Evolutionary conservation across 2,888 invertebrate genomes (phyloP).

Genomic region (Plebejus argus): DNA sequence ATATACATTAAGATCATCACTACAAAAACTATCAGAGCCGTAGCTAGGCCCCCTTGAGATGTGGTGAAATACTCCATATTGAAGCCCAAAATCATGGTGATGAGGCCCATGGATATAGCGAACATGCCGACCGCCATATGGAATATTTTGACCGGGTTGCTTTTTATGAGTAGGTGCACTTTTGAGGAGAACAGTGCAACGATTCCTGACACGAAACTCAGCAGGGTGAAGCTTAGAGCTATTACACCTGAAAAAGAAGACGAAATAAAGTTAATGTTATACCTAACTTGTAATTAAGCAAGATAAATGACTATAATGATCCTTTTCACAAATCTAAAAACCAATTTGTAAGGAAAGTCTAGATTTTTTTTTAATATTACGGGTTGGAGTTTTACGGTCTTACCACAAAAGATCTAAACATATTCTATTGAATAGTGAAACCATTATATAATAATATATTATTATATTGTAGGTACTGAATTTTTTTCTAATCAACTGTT

Average conservation of each 20-base stretch:
- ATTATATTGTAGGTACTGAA: no score
- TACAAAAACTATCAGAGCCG: slow-evolving; percentile 63
- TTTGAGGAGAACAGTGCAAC: slow-evolving; percentile 75
- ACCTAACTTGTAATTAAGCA: no score
- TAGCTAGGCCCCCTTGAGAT: slow-evolving; percentile 55
- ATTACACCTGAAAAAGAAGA: slow-evolving; percentile 66
- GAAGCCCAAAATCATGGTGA: slow-evolving; percentile 67
- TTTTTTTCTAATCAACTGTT: no score
- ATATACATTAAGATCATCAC: slow-evolving; percentile 59
- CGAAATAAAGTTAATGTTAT: not conserved
- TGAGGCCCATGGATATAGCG: slow-evolving; percentile 76
- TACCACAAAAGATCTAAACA: no score
- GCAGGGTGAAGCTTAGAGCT: slow-evolving; percentile 69
- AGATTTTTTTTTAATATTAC: no score
- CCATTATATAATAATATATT: no score
- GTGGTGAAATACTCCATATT: slow-evolving; percentile 64
- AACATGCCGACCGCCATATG: slow-evolving; percentile 77
- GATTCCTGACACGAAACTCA: slow-evolving; percentile 73
- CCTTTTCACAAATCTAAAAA: no score
- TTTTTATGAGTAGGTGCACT: slow-evolving; percentile 70
- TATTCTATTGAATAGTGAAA: no score
- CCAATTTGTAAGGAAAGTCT: no score
- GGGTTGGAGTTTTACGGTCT: no score
- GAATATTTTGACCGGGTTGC: slow-evolving; percentile 71
- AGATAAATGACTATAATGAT: no score